Percentiles rank a stretch among this genome's conserved stretches.
Evolutionary conservation across 2,888 invertebrate genomes (phyloP).

Genomic region (Nomada fabriciana): DNA sequence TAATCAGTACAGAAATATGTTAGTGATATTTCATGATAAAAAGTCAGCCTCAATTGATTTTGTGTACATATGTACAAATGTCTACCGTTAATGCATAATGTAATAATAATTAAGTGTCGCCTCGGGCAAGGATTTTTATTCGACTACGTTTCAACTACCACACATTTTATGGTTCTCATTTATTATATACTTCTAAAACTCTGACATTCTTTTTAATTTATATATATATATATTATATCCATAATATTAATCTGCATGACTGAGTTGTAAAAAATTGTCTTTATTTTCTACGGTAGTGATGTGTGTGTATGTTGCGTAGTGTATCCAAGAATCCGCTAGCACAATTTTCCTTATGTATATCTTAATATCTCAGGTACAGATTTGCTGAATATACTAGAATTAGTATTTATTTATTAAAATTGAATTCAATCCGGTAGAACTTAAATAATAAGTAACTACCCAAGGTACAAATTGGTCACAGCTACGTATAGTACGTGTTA

Average conservation of each 20-base stretch:
- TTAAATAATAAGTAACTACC: background rate
- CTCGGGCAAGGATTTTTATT: background rate
- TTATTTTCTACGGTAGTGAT: background rate
- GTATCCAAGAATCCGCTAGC: slow-evolving; percentile 4
- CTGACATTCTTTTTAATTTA: background rate
- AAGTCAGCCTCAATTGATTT: background rate
- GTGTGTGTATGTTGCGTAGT: background rate
- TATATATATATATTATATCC: background rate
- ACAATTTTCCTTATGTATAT: slow-evolving; percentile 1
- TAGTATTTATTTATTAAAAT: slow-evolving; percentile 19
- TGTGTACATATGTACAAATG: slow-evolving; percentile 15
- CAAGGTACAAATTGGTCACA: slow-evolving; percentile 7
- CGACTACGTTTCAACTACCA: background rate
- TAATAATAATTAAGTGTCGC: too few relatives aligned
- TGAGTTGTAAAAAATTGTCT: background rate
- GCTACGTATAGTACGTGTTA: slow-evolving; percentile 8
- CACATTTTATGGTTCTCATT: background rate
- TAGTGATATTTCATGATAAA: background rate
- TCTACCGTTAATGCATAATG: too few relatives aligned
- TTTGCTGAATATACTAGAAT: slow-evolving; percentile 12
- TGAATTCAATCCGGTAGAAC: background rate
- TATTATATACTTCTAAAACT: slow-evolving; percentile 7
- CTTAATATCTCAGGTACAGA: slow-evolving; percentile 27
- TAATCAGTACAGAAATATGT: background rate
- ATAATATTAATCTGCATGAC: background rate